Evolutionary conservation across 2,113 vertebrate species (phyloP).

Genomic region (Macaca nemestrina): DNA sequence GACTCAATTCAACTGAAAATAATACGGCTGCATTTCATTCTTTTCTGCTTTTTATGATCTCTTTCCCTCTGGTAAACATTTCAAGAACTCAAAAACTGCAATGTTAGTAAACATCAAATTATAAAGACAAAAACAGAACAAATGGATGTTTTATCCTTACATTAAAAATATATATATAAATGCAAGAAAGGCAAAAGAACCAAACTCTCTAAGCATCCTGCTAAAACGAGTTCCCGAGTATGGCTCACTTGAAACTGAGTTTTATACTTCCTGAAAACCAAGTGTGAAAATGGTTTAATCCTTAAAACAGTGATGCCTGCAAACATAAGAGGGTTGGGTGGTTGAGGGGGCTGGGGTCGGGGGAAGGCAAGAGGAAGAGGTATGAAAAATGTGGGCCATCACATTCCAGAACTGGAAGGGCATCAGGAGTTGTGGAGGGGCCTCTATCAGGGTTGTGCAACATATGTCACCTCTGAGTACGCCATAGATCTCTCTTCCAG

Average conservation of each 20-base stretch:
- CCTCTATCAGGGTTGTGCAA: neutral
- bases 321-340: neutral
- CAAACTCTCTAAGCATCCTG: neutral
- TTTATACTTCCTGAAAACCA: neutral
- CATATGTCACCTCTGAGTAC: neutral
- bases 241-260: neutral
- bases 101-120: neutral
- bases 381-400: rapidly evolving
- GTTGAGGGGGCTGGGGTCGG: no score
- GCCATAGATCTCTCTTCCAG: neutral
- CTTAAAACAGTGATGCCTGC: neutral
- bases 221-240: neutral
- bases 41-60: constrained; percentile 6
- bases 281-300: neutral
- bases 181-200: neutral
- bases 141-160: neutral
- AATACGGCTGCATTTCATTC: neutral
- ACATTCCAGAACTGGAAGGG: neutral
- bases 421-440: neutral
- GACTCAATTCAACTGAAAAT: neutral
- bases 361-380: neutral
- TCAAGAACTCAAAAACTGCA: neutral
- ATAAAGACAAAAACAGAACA: constrained; percentile 8
- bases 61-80: neutral
- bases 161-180: neutral